Percentiles rank a stretch among this genome's conserved stretches.
phyloP scores from a whole-genome alignment of 2,113 vertebrate species.

The Bungarus multicinctus region DNA sequence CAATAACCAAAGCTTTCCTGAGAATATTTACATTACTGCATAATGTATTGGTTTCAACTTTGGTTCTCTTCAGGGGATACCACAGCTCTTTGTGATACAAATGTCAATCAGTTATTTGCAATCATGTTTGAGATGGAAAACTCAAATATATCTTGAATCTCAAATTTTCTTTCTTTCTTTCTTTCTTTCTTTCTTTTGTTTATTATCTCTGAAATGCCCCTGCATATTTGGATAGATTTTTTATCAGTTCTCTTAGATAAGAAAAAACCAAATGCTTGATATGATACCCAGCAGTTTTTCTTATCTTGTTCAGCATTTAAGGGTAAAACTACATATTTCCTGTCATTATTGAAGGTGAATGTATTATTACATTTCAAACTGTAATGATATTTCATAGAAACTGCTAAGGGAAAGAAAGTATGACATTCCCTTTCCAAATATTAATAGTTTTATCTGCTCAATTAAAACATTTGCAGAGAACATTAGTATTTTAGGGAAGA shows the following conservation, averaged over 20 bases:
- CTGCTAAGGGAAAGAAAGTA: neutral
- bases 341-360: neutral
- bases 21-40: neutral
- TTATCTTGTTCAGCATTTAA: constrained; percentile 3
- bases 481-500: neutral
- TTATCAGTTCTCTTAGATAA: neutral
- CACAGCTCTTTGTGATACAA: neutral
- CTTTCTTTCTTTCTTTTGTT: neutral
- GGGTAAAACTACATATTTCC: neutral
- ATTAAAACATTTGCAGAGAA: neutral
- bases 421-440: neutral
- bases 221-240: neutral
- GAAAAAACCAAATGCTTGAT: neutral
- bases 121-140: neutral
- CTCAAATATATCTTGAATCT: neutral
- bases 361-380: neutral
- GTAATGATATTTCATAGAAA: neutral
- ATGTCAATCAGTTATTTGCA: neutral
- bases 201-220: neutral
- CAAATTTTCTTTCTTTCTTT: neutral
- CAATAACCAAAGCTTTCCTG: neutral
- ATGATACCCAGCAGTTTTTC: neutral
- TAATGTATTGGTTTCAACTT: constrained; percentile 6
- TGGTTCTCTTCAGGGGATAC: neutral
- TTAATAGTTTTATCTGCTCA: neutral